These are phyloP conservation scores for Macrotrachela quadricornifera DNA, from an alignment of 1,140 invertebrate species.

Conservation along the genomic window DNA sequence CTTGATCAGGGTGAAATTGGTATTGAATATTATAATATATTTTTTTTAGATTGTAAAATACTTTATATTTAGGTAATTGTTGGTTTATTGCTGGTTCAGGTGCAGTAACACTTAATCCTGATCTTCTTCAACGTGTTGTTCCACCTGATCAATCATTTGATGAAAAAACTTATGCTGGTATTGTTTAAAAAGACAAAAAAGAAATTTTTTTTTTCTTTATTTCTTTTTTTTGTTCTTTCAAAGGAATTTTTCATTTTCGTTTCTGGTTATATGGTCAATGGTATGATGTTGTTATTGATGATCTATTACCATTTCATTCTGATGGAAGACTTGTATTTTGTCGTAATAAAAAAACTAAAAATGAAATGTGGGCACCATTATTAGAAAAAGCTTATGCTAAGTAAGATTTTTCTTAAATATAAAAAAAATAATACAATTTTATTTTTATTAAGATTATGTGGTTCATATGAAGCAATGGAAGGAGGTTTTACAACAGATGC, in stretches of 20 bases:
- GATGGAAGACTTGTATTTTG: conserved; percentile 6
- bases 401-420: too few relatives aligned
- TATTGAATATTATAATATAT: not conserved
- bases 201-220: not conserved
- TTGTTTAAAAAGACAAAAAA: conserved; percentile 5
- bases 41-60: not conserved
- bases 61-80: not conserved
- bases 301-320: conserved; percentile 25
- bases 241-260: conserved; percentile 21
- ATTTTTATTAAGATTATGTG: conserved; percentile 13
- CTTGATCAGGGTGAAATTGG: conserved; percentile 6
- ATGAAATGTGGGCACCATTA: conserved; percentile 35
- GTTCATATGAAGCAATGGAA: conserved; percentile 22
- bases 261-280: conserved; percentile 34
- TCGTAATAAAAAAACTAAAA: conserved; percentile 7
- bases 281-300: conserved; percentile 32
- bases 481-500: conserved; percentile 24
- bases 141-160: conserved; percentile 8
- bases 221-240: not conserved
- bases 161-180: conserved; percentile 9
- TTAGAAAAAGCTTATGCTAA: conserved; percentile 36
- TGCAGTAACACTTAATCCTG: conserved; percentile 2
- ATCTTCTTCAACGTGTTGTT: conserved; percentile 7
- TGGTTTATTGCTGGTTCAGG: conserved; percentile 3
- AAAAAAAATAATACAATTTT: too few relatives aligned